Conservation (phyloP, 2,888 invertebrate species). For the Trissonchulus latispiculum region DNA sequence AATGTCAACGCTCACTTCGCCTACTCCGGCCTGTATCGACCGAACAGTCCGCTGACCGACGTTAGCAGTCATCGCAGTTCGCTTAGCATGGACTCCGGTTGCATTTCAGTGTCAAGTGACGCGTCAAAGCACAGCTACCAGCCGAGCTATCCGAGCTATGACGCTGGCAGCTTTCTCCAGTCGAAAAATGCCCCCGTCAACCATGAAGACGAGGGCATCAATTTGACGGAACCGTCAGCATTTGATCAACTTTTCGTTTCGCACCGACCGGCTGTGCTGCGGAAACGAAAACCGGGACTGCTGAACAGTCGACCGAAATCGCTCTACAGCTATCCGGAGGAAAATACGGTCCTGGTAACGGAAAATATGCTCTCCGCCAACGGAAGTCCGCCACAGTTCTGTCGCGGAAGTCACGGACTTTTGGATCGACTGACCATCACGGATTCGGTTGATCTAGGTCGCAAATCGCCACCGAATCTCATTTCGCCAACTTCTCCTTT, state of each 20-base stretch:
- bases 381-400: too few species aligned
- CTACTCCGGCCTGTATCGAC: background rate
- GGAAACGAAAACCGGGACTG: background rate
- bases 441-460: background rate
- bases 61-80: slow-evolving; percentile 21
- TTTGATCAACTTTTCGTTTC: background rate
- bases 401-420: background rate
- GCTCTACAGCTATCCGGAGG: slow-evolving; percentile 23
- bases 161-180: too few species aligned
- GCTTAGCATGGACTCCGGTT: slow-evolving; percentile 24
- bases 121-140: background rate
- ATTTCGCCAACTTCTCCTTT: too few species aligned
- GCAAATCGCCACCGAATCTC: too few species aligned
- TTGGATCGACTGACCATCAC: background rate
- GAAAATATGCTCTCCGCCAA: slow-evolving; percentile 6
- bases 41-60: slow-evolving; percentile 13
- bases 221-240: background rate
- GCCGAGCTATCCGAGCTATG: background rate
- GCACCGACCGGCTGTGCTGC: background rate
- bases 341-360: slow-evolving; percentile 21
- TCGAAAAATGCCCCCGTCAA: too few species aligned
- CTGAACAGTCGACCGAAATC: slow-evolving; percentile 13
- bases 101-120: slow-evolving; percentile 3
- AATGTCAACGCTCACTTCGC: too few species aligned
- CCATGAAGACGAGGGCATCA: slow-evolving; percentile 1